Evolutionary conservation across 1,140 invertebrate species (phyloP), one percentile per base, ranked within the genome.

Genomic region (Piezodorus guildinii): DNA sequence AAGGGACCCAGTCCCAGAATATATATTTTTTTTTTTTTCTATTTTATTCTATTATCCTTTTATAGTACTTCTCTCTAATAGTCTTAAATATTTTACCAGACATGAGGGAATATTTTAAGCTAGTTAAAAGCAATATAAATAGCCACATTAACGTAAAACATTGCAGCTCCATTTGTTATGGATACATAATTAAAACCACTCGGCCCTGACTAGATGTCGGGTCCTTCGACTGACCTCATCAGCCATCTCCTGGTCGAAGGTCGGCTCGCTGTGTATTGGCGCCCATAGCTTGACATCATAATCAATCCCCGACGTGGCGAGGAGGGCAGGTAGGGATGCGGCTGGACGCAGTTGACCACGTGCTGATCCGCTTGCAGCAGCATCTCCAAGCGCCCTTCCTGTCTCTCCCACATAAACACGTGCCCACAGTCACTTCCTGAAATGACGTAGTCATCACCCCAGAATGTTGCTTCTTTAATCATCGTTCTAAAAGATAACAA

Each of bases 401-500:
- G 72, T 25, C 81, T 77, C 21, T 85, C 76, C 85, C 85, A 87
- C 3, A 85, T 73, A 65, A 87, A 89, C 14, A 89, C 82, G 69
- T 88, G 85, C 1, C 87, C 90, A 74, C 90, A 94, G 72, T 94
- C 90, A 15, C 88, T 91, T 2, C 90, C 90, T 19, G 87, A 90
- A 80, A 91, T 85, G 2, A 93, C 83, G 74, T 82, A 89, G 69
- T 86, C 76, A 68, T 88, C 79, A 51, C 91, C 91, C 88, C 89
- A 94, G 73, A 94, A 94, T 64, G 85, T 87, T 0, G 89, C 87
- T 74, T 93, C 88, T 76, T 94, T 94, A 59, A 94, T 93, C 88
- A 88, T 87, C 25, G 87, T 90, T 72, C 84, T 89, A 70, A 39
- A 73, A 79, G 75, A 78, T 73, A 75, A 76, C 74, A 73, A 76